phyloP scores from a whole-genome alignment of 2,113 vertebrate species.

The Psilopsiagon aymara region DNA sequence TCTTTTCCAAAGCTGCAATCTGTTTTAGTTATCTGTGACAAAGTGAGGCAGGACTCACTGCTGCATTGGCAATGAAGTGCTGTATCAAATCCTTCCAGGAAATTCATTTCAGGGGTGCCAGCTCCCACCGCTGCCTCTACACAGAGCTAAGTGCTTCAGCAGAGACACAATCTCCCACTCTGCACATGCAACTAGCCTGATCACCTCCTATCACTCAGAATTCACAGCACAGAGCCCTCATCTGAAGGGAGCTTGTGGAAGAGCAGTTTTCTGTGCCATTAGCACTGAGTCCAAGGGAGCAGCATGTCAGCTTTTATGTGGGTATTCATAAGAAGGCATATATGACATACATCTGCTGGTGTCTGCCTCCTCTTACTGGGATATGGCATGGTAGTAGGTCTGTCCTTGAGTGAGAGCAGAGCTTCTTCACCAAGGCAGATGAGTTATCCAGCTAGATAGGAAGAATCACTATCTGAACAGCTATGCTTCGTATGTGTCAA shows the following conservation, averaged over 20 bases:
- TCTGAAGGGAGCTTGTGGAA: not conserved
- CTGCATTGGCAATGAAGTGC: not conserved
- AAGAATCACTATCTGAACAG: not conserved
- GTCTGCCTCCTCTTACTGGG: not conserved
- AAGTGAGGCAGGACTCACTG: not conserved
- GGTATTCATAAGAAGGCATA: not conserved
- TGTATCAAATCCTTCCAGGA: slow-evolving; percentile 5
- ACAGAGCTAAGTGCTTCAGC: slow-evolving; percentile 15
- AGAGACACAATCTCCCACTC: not conserved
- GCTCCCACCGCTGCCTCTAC: not conserved
- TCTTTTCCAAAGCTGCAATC: slow-evolving; percentile 5
- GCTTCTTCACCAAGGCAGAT: not conserved
- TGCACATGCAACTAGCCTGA: not conserved
- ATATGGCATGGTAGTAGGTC: not conserved
- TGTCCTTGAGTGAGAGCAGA: not conserved
- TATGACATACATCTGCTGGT: not conserved
- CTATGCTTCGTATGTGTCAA: not conserved
- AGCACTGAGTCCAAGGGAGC: not conserved
- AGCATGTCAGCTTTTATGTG: not conserved
- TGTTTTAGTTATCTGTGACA: slow-evolving; percentile 21
- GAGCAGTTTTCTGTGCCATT: not conserved
- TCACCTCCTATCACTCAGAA: not conserved
- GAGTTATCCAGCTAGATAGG: not conserved
- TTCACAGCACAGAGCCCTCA: not conserved
- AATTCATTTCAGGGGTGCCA: slow-evolving; percentile 22